Percentiles rank a stretch among this genome's conserved stretches.
Conservation (phyloP, 2,888 invertebrate genomes). For the Lasioglossum zephyrum region DNA sequence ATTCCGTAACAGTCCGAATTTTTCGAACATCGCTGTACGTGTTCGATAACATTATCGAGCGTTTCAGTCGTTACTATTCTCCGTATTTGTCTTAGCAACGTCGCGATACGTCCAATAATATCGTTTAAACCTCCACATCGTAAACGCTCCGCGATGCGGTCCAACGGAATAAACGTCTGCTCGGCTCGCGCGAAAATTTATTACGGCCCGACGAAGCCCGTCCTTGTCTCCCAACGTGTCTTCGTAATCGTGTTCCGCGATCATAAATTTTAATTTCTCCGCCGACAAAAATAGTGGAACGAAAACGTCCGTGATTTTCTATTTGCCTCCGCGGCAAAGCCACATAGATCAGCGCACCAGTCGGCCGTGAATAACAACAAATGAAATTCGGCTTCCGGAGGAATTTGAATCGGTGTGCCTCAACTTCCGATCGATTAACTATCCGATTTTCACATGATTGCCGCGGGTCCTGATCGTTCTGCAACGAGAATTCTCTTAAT, state of each 20-base stretch:
- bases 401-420: constrained; percentile 6
- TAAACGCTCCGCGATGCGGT: constrained; percentile 10
- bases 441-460: constrained; percentile 12
- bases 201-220: neutral
- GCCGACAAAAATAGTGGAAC: neutral
- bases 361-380: constrained; percentile 16
- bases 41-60: neutral
- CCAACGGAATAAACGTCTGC: constrained; percentile 34
- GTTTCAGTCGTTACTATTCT: neutral
- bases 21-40: neutral
- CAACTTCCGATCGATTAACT: constrained; percentile 4
- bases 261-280: constrained; percentile 47
- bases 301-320: neutral
- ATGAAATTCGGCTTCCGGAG: constrained; percentile 16
- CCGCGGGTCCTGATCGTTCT: neutral
- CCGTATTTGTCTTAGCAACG: neutral
- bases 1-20: too few relatives aligned
- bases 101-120: neutral
- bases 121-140: constrained; percentile 9
- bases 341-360: constrained; percentile 23
- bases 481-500: constrained; percentile 1
- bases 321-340: neutral
- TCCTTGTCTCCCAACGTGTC: constrained; percentile 9
- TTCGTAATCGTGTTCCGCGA: constrained; percentile 19
- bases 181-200: constrained; percentile 24